Percentiles rank a stretch among this genome's conserved stretches.
Evolutionary conservation across 2,113 vertebrate genomes (phyloP).

Genomic region (Gymnorhina tibicen): DNA sequence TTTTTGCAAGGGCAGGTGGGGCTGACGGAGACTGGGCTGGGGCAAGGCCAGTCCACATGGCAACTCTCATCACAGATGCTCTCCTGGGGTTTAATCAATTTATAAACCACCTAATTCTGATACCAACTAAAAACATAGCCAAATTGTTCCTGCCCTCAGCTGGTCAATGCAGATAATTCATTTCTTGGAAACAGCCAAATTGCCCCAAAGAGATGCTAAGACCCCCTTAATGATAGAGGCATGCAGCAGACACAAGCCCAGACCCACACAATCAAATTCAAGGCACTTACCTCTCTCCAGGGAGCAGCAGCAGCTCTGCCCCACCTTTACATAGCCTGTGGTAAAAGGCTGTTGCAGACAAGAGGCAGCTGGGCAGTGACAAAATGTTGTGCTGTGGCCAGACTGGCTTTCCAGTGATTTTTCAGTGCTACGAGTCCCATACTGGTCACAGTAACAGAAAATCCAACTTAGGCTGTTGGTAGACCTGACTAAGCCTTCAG

Average conservation of each 20-base stretch:
- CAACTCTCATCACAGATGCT: not conserved
- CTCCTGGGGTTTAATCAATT: not conserved
- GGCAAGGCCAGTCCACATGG: not conserved
- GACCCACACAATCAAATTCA: not conserved
- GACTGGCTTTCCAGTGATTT: not conserved
- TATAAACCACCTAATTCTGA: not conserved
- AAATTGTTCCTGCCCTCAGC: not conserved
- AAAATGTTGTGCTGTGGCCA: not conserved
- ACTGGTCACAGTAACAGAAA: not conserved
- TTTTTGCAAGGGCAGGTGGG: not conserved
- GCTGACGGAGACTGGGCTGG: rapidly evolving
- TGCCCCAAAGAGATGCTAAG: not conserved
- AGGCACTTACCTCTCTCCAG: not conserved
- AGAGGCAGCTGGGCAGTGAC: not conserved
- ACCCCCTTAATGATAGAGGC: not conserved
- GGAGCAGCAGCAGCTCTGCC: not conserved
- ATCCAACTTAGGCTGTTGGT: not conserved
- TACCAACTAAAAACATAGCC: not conserved
- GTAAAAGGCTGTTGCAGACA: not conserved
- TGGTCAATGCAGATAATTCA: not conserved
- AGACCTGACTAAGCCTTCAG: not conserved
- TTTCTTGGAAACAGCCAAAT: not conserved
- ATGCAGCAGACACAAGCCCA: not conserved
- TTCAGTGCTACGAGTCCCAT: not conserved
- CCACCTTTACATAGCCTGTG: not conserved